Evolutionary conservation across 2,797 vertebrate genomes (phyloP), one percentile per base, ranked within the genome.

Genomic region (Xenopus petersii): DNA sequence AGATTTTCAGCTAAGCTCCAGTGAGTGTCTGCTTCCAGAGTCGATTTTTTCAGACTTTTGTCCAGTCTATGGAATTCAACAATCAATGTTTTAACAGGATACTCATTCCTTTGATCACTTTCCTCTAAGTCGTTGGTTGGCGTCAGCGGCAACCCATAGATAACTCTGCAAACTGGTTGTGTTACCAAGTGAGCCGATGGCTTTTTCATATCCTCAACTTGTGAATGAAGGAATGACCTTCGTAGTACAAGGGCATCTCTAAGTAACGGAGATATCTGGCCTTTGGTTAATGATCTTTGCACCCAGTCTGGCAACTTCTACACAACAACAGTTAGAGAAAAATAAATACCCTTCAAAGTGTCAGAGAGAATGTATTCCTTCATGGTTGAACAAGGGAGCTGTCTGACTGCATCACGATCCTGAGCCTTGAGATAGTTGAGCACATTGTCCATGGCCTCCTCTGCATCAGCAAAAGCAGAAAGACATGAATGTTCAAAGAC

Each of bases 191-290:
- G 93, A 61, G 95, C 94, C 51, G 93, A 96, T 15, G 89, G 77
- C 15, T 83, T 86, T 80, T 85, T 92, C 84, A 91, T 90, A 83
- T 97, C 93, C 84, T 99, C 98, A 70, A 99, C 97, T 78, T 99
- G 98, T 0, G 89, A 86, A 0, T 88, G 84, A 15, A 99, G 93
- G 77, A 98, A 80, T 21, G 89, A 92, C 65, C 92, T 91, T 46
- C 67, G 89, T 64, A 94, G 89, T 2, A 94, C 82, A 70, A 95
- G 75, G 58, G 87, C 93, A 72, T 98, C 90, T 30, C 94, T 84
- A 76, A 92, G 60, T 63, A 94, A 82, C 0, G 95, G 91, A 42
- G 92, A 77, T 4, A 99, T 83, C 73, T 84, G 81, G 6, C 92
- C 95, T 71, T 80, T 86, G 0, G 88, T 85, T 21, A 93, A 83